Percentiles rank a stretch among this genome's conserved stretches.
These are phyloP conservation scores for Vanessa tameamea DNA, from an alignment of 1,140 invertebrate species.

Conservation along the genomic window DNA sequence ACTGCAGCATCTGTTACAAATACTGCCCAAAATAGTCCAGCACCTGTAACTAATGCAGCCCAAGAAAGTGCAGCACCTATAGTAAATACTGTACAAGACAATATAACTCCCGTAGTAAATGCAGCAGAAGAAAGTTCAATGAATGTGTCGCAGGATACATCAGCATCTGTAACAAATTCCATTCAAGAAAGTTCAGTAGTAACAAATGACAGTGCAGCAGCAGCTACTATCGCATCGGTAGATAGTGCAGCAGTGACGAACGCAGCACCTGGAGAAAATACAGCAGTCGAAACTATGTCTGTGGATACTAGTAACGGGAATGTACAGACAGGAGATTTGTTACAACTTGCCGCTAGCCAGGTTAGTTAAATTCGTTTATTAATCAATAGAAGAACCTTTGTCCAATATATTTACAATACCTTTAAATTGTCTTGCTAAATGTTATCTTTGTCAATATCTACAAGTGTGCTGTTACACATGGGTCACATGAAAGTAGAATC, in stretches of 20 bases:
- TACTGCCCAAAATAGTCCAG: neutral
- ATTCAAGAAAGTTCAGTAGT: neutral
- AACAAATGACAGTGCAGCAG: neutral
- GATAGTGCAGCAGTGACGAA: neutral
- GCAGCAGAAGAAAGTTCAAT: too few species aligned
- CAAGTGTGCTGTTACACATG: too few species aligned
- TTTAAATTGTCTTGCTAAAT: too few species aligned
- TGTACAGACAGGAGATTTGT: constrained; percentile 45
- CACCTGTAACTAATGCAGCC: neutral
- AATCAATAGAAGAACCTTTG: neutral
- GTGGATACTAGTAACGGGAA: constrained; percentile 55
- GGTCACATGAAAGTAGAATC: too few species aligned
- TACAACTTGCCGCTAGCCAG: constrained; percentile 53
- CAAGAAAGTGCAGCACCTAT: neutral
- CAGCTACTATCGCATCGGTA: neutral
- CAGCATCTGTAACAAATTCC: neutral
- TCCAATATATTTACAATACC: too few species aligned
- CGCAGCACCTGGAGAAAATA: neutral
- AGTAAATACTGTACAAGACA: neutral
- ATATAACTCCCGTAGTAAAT: neutral
- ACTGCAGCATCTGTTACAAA: neutral
- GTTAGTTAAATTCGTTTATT: constrained; percentile 21
- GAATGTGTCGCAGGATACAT: neutral
- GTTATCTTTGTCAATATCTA: too few species aligned
- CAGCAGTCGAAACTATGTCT: neutral